Evolutionary conservation across 2,888 invertebrate species (phyloP).

Genomic region (Strigamia transsilvanica): DNA sequence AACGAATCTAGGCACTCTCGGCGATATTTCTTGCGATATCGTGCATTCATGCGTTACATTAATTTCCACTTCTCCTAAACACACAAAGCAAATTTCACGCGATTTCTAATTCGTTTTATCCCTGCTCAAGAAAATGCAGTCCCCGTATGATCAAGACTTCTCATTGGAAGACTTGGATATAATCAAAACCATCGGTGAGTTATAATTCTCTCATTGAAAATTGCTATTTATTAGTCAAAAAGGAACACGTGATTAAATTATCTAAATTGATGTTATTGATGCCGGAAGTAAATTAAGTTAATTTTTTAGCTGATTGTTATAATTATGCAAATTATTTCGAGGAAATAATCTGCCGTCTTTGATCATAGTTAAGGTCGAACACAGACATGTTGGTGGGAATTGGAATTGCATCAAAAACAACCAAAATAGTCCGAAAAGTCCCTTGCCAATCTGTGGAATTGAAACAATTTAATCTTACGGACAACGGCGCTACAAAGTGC

Average conservation of each 20-base stretch:
- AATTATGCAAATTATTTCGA: no score
- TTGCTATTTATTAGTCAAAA: no score
- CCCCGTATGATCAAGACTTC: background rate
- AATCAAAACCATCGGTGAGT: constrained; percentile 48
- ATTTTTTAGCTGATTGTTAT: no score
- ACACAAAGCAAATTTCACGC: no score
- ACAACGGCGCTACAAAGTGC: background rate
- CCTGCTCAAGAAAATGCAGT: background rate
- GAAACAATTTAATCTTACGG: background rate
- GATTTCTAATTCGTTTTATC: background rate
- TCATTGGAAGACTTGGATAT: constrained; percentile 48
- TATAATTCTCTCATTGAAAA: background rate
- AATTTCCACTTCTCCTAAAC: background rate
- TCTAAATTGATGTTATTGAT: no score
- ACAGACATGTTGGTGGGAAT: no score
- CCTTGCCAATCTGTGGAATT: constrained; percentile 1
- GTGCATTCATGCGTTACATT: background rate
- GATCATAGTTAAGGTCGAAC: no score
- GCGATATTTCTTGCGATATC: background rate
- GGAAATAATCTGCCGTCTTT: no score
- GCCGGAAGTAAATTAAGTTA: no score
- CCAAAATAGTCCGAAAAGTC: background rate
- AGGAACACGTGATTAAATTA: background rate
- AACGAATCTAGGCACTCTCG: background rate
- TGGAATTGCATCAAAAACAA: no score